phyloP scores from a whole-genome alignment of 2,888 invertebrate species.

The Capitulum mitella region DNA sequence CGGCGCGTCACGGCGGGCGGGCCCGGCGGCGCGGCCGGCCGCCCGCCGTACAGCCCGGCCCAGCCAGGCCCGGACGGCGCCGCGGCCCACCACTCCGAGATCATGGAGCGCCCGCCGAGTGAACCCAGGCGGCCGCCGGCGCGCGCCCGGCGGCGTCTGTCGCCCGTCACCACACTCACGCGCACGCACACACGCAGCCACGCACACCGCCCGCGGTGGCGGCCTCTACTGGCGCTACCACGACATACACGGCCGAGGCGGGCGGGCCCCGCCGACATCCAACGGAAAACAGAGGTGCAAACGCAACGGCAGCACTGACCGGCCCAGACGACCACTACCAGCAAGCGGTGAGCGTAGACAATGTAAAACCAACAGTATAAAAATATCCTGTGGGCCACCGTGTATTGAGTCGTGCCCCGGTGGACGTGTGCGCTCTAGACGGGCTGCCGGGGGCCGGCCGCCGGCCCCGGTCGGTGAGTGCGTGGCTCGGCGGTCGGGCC shows the following conservation, averaged over 20 bases:
- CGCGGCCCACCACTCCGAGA: too few relatives aligned
- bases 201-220: not conserved
- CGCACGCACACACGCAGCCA: not conserved
- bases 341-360: not conserved
- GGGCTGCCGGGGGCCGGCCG: too few relatives aligned
- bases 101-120: too few relatives aligned
- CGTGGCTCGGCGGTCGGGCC: too few relatives aligned
- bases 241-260: not conserved
- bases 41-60: too few relatives aligned
- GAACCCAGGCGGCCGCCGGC: too few relatives aligned
- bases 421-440: too few relatives aligned
- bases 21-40: not conserved
- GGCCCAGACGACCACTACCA: not conserved
- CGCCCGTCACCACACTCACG: too few relatives aligned
- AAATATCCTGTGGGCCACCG: not conserved
- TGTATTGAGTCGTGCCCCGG: not conserved
- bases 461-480: too few relatives aligned
- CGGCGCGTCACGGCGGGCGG: too few relatives aligned
- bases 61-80: too few relatives aligned
- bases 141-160: too few relatives aligned
- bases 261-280: not conserved
- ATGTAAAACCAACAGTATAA: constrained; percentile 21
- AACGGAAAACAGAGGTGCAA: not conserved
- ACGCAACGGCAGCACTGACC: not conserved
- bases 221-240: not conserved